Percentiles rank a stretch among this genome's conserved stretches.
These are phyloP conservation scores for Drosophila maculinotata DNA, from an alignment of 2,888 invertebrate species.

Conservation along the genomic window DNA sequence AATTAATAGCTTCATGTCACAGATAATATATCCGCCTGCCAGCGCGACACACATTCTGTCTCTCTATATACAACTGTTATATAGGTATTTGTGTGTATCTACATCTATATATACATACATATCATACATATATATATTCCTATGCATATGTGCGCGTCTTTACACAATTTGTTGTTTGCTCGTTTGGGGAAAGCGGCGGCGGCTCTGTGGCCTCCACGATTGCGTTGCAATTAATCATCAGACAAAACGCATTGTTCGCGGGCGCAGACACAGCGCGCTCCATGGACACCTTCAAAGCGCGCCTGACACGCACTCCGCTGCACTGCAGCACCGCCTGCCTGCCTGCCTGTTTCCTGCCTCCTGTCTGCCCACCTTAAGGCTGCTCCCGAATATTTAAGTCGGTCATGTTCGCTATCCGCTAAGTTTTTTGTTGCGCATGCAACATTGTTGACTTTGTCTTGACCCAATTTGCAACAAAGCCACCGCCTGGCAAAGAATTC, in stretches of 20 bases:
- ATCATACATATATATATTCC: neutral
- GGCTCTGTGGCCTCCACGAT: slow-evolving; percentile 71
- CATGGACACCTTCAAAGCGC: slow-evolving; percentile 28
- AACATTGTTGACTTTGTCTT: slow-evolving; percentile 14
- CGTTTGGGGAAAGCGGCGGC: slow-evolving; percentile 70
- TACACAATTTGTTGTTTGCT: slow-evolving; percentile 16
- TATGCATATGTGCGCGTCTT: slow-evolving; percentile 4
- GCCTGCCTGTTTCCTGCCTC: neutral
- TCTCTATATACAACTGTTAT: slow-evolving; percentile 13
- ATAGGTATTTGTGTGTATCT: neutral
- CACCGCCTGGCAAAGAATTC: slow-evolving; percentile 1
- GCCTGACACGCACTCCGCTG: slow-evolving; percentile 42
- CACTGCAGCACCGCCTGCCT: neutral
- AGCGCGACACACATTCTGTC: slow-evolving; percentile 58
- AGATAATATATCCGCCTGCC: slow-evolving; percentile 58
- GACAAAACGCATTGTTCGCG: slow-evolving; percentile 77
- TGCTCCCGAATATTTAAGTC: slow-evolving; percentile 71
- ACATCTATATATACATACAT: neutral
- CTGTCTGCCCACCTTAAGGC: slow-evolving; percentile 18
- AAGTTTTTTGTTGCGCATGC: slow-evolving; percentile 15
- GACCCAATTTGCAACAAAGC: slow-evolving; percentile 39
- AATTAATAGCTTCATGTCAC: slow-evolving; percentile 72
- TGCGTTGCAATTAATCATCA: slow-evolving; percentile 77
- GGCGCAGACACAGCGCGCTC: slow-evolving; percentile 22
- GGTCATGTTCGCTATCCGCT: slow-evolving; percentile 61